phyloP scores from a whole-genome alignment of 2,888 invertebrate species.

The Acanthosepion lycidas region DNA sequence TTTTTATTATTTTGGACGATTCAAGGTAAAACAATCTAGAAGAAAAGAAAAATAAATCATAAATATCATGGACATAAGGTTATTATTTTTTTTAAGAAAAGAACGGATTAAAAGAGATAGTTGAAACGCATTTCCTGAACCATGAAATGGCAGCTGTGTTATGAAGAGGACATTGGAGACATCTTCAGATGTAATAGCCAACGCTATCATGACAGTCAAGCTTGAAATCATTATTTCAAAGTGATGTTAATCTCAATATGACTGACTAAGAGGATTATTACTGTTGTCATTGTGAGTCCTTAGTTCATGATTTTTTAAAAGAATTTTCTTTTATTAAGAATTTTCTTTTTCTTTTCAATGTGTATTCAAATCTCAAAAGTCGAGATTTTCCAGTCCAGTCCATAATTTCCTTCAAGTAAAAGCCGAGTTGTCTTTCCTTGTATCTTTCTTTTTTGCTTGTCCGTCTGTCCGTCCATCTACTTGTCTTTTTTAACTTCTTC shows the following conservation, averaged over 20 bases:
- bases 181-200: background rate
- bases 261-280: conserved; percentile 13
- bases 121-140: background rate
- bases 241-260: conserved; percentile 1
- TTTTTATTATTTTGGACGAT: no score
- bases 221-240: background rate
- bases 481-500: background rate
- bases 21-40: no score
- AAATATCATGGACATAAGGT: no score
- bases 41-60: no score
- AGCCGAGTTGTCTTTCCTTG: background rate
- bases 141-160: background rate
- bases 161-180: background rate
- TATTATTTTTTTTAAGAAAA: no score
- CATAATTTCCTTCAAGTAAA: background rate
- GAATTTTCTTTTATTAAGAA: background rate
- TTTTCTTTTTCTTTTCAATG: background rate
- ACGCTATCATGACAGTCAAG: background rate
- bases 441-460: background rate
- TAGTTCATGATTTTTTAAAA: background rate
- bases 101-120: no score
- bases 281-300: conserved; percentile 33
- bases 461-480: background rate
- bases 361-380: background rate
- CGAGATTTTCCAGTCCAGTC: background rate